phyloP scores from a whole-genome alignment of 2,113 vertebrate genomes.

The Peromyscus leucopus region DNA sequence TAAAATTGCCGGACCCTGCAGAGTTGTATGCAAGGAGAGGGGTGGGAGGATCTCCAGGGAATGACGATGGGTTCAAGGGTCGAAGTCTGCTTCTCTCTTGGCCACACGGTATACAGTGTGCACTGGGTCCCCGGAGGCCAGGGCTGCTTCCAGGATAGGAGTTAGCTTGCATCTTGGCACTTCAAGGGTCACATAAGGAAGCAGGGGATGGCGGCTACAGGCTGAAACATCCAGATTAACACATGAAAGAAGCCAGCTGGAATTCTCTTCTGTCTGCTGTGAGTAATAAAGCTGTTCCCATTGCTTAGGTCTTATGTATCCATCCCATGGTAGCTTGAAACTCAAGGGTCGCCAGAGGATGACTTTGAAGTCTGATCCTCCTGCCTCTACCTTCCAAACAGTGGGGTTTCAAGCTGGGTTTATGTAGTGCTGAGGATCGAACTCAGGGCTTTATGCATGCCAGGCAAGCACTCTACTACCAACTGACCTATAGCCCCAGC shows the following conservation, averaged over 20 bases:
- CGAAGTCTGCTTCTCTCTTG: rapidly evolving
- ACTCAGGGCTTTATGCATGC: neutral
- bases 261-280: neutral
- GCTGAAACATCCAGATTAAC: neutral
- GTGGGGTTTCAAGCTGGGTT: neutral
- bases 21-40: neutral
- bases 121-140: rapidly evolving
- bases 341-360: neutral
- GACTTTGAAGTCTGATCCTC: neutral
- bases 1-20: too few relatives aligned
- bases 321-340: neutral
- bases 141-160: rapidly evolving
- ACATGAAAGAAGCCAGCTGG: neutral
- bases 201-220: neutral
- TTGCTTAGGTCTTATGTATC: neutral
- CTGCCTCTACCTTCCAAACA: neutral
- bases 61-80: too few relatives aligned
- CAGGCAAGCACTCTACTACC: neutral
- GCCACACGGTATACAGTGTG: neutral
- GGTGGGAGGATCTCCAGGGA: neutral
- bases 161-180: neutral
- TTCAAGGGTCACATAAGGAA: neutral
- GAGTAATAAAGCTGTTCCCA: too few relatives aligned
- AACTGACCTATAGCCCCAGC: neutral
- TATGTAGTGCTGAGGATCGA: neutral